Conservation (phyloP, 2,797 vertebrate species). For the Molossus alvarezi region DNA sequence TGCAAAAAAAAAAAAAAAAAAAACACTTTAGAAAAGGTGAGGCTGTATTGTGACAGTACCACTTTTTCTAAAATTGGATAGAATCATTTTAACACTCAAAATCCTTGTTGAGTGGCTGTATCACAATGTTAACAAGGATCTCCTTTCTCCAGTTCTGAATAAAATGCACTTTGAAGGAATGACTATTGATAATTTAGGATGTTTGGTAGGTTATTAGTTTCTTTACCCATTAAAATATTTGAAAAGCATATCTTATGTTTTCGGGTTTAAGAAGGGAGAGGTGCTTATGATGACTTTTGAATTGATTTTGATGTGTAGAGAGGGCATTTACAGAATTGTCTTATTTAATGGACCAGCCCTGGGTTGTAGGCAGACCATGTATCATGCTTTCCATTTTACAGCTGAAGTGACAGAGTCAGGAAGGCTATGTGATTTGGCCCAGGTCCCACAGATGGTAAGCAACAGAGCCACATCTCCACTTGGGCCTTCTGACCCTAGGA, state of each 20-base stretch:
- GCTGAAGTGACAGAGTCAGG: background rate
- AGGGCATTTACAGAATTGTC: background rate
- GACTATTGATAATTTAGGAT: background rate
- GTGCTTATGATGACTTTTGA: background rate
- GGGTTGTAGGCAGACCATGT: background rate
- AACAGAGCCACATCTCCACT: background rate
- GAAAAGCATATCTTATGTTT: background rate
- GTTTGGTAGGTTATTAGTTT: background rate
- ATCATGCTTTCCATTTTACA: background rate
- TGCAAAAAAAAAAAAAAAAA: slow-evolving; percentile 11
- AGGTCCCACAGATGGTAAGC: background rate
- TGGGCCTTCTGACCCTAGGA: background rate
- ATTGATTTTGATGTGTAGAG: background rate
- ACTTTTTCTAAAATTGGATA: slow-evolving; percentile 38
- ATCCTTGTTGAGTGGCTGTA: background rate
- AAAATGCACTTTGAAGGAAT: slow-evolving; percentile 38
- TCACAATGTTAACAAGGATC: background rate
- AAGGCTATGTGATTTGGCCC: background rate
- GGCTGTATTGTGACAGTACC: slow-evolving; percentile 40
- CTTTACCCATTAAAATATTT: background rate
- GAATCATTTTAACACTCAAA: slow-evolving; percentile 42
- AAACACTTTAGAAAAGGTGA: slow-evolving; percentile 47
- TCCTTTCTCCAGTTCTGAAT: slow-evolving; percentile 5
- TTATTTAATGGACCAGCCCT: background rate
- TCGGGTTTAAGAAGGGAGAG: background rate